Base-by-base conservation (phyloP, 2,888 invertebrate genomes). In the Entomobrya multifasciata region DNA sequence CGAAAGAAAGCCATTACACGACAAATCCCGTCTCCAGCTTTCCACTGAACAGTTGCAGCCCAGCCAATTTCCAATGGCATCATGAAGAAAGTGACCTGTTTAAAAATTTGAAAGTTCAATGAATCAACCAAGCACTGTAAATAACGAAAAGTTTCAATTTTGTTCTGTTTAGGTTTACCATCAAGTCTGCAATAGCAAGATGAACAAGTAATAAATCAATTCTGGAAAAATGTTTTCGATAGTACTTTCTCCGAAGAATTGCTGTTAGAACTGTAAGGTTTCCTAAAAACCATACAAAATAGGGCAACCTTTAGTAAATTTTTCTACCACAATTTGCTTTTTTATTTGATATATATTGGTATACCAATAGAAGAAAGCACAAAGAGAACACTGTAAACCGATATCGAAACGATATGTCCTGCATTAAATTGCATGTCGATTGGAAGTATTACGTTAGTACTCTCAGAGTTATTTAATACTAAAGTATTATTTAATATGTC, bases 41-140 rank as follows among this genome's bases (percentile, higher is more conserved):
- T 94, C 97, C 97, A 97, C 91, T 95, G 95, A 77, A 97, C 97
- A 0, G 97, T 97, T 88, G 94, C 94, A 0, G 96, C 95, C 97
- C 97, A 97, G 90, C 94, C 96, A 85, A 90, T 89, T 91, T 97
- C 97, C 92, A 97, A 93, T 27, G 97, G 97, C 97, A 97, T 97
- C 95, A 97, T 95, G 78, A 97, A 94, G 92, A 97, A 96, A 77
- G 97, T 97, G n/a, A n/a, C n/a, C n/a, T n/a, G n/a, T n/a, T n/a
- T n/a, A n/a, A n/a, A n/a, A n/a, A n/a, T n/a, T n/a, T n/a, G n/a
- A n/a, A n/a, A n/a, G n/a, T n/a, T n/a, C n/a, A n/a, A n/a, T n/a
- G n/a, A n/a, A n/a, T n/a, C n/a, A n/a, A n/a, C n/a, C n/a, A n/a
- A n/a, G n/a, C n/a, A n/a, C n/a, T n/a, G n/a, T n/a, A n/a, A n/a